Evolutionary conservation across 2,888 invertebrate genomes (phyloP), one percentile per base, ranked within the genome.

Genomic region (Aelia acuminata): DNA sequence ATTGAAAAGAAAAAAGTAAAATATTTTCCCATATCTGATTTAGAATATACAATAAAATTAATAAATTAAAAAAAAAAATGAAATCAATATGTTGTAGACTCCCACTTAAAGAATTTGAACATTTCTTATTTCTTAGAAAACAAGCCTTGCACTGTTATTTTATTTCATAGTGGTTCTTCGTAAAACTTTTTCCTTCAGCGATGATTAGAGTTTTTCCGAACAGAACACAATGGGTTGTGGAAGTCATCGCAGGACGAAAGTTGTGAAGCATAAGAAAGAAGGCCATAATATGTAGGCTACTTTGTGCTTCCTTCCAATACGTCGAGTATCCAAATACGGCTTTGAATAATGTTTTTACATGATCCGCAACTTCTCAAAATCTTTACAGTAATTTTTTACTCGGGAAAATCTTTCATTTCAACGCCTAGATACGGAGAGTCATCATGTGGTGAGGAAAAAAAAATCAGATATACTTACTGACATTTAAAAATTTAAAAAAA

Each of bases 231-330:
- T 35, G 8, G 63, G 31, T 70, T 35, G 7, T 7, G 31, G 18
- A 26, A 70, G 63, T 70, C 63, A 70, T 70, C 63, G 18, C 35
- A 35, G 35, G 63, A 70, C 35, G 63, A 70, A 70, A 70, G 63
- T 70, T 20, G 63, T 35, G 13, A 57, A 31, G 7, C 26, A 18
- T 70, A 70, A 70, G 63, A 70, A 70, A n/a, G n/a, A n/a, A n/a
- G n/a, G n/a, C n/a, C n/a, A n/a, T n/a, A n/a, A n/a, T n/a, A n/a
- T n/a, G n/a, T n/a, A n/a, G 63, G 31, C 0, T 5, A 70, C 63
- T 70, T 70, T 70, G 63, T 70, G 63, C 20, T 70, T 70, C 3
- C 35, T 35, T 70, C 63, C 35, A 35, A 18, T 3, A 70, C 63
- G 31, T 70, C 63, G 35, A 70, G 8, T 70, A 70, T 70, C 31